Evolutionary conservation across 2,113 vertebrate genomes (phyloP).

Genomic region (Gallinago media): DNA sequence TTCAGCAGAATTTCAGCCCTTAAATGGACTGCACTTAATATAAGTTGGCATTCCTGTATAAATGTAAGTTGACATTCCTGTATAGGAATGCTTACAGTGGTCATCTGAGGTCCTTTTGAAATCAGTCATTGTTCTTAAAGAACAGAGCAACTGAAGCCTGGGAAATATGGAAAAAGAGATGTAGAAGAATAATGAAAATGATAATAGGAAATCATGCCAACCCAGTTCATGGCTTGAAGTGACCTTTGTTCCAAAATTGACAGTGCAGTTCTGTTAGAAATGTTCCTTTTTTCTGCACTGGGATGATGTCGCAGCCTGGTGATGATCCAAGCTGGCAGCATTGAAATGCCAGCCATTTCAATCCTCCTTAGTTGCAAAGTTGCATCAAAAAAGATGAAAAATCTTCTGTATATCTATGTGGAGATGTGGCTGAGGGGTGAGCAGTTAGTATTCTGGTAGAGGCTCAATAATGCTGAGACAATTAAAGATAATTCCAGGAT

Average conservation of each 20-base stretch:
- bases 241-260: neutral
- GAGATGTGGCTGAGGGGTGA: neutral
- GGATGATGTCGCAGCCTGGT: neutral
- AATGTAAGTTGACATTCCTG: slow-evolving; percentile 15
- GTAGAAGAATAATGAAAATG: neutral
- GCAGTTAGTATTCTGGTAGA: neutral
- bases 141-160: neutral
- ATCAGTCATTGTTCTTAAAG: neutral
- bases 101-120: neutral
- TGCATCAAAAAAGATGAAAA: neutral
- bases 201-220: neutral
- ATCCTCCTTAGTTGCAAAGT: neutral
- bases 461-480: neutral
- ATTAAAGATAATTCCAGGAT: slow-evolving; percentile 27
- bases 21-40: neutral
- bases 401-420: neutral
- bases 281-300: neutral
- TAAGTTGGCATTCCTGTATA: neutral
- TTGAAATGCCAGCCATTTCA: neutral
- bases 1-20: neutral
- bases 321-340: neutral
- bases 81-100: neutral
- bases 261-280: neutral
- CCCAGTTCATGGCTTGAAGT: neutral
- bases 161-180: neutral